Percentiles rank a stretch among this genome's conserved stretches.
Conservation (phyloP, 64 coral and sea anemone genomes). For the Montipora cactus region DNA sequence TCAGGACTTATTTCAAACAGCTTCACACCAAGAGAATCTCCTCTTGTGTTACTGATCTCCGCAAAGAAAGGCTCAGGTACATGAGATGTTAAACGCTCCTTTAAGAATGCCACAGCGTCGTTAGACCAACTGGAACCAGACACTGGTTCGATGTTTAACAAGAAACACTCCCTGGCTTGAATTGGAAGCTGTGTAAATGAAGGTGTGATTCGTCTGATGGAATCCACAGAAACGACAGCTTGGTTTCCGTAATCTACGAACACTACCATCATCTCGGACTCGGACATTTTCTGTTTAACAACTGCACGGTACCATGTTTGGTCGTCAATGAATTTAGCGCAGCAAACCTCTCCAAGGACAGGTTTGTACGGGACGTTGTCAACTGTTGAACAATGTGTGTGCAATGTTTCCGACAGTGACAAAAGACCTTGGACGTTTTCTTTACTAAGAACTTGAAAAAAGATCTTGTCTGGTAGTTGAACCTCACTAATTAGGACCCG, state of each 20-base stretch:
- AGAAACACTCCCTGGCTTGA: constrained; percentile 37
- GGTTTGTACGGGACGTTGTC: constrained; percentile 52
- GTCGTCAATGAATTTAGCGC: constrained; percentile 70
- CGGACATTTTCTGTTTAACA: constrained; percentile 34
- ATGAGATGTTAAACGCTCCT: background rate
- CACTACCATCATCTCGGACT: constrained; percentile 42
- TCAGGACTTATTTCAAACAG: constrained; percentile 32
- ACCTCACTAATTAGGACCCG: constrained; percentile 55
- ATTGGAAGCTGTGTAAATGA: constrained; percentile 46
- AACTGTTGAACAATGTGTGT: constrained; percentile 23
- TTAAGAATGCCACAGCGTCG: constrained; percentile 27
- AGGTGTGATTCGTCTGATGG: constrained; percentile 15
- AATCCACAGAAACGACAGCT: constrained; percentile 28
- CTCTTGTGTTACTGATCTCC: background rate
- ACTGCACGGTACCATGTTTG: constrained; percentile 72
- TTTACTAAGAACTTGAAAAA: constrained; percentile 44
- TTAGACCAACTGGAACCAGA: background rate
- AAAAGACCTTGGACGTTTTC: constrained; percentile 36
- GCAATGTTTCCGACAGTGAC: constrained; percentile 11
- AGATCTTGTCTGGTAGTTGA: constrained; percentile 41
- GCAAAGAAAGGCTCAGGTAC: constrained; percentile 20
- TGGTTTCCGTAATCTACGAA: constrained; percentile 86
- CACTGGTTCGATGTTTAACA: constrained; percentile 10
- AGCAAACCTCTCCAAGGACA: constrained; percentile 43
- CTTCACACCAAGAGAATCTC: constrained; percentile 16